Percentiles rank a stretch among this genome's conserved stretches.
Conservation (phyloP, 2,113 vertebrate species). For the Ammodytes marinus region DNA sequence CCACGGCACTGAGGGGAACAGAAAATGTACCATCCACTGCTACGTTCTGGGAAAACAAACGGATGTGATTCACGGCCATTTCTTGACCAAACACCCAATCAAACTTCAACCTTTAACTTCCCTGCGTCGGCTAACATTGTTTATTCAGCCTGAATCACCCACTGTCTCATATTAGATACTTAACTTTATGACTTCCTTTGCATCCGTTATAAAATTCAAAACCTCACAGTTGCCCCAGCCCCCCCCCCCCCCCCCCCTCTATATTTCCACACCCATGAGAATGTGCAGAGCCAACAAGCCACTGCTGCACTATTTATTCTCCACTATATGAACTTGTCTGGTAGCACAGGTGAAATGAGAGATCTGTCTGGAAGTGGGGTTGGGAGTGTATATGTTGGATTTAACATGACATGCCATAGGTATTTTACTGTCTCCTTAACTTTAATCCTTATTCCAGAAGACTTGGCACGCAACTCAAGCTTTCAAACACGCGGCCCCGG, state of each 20-base stretch:
- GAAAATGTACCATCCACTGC: background rate
- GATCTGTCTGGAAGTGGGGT: slow-evolving; percentile 16
- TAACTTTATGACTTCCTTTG: slow-evolving; percentile 64
- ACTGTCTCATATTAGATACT: slow-evolving; percentile 52
- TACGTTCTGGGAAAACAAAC: background rate
- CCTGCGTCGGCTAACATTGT: slow-evolving; percentile 7
- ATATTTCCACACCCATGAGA: slow-evolving; percentile 23
- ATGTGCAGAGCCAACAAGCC: slow-evolving; percentile 21
- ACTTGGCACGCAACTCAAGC: slow-evolving; percentile 50
- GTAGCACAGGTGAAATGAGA: slow-evolving; percentile 65
- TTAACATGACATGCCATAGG: slow-evolving; percentile 44
- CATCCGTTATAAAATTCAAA: slow-evolving; percentile 57
- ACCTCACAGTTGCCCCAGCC: slow-evolving; percentile 6
- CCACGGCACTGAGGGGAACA: background rate
- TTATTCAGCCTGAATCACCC: slow-evolving; percentile 66
- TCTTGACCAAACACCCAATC: slow-evolving; percentile 28
- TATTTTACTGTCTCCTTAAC: slow-evolving; percentile 54
- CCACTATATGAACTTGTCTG: slow-evolving; percentile 44
- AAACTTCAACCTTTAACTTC: background rate
- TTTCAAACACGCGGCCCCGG: slow-evolving; percentile 35
- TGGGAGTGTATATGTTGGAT: slow-evolving; percentile 8
- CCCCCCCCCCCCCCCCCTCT: slow-evolving; percentile 2
- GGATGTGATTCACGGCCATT: slow-evolving; percentile 29
- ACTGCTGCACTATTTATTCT: slow-evolving; percentile 43
- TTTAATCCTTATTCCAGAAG: slow-evolving; percentile 56